These are phyloP conservation scores for Drosophila helvetica DNA, from an alignment of 2,888 invertebrate species.

Conservation along the genomic window DNA sequence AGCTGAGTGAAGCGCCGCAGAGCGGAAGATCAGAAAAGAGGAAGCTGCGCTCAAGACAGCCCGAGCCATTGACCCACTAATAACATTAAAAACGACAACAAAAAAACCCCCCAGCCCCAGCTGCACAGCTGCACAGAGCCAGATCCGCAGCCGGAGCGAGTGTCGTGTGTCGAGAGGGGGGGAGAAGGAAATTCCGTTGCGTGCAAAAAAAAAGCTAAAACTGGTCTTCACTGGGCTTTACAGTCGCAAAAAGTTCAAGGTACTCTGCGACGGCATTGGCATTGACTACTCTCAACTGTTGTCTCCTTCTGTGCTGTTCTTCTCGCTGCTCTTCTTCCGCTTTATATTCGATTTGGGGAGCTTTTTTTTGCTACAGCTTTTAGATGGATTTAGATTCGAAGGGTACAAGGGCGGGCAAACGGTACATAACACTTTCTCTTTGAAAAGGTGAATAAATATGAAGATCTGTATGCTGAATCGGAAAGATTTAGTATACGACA, in stretches of 20 bases:
- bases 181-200: background rate
- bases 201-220: constrained; percentile 21
- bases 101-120: background rate
- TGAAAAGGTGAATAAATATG: too few relatives aligned
- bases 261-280: constrained; percentile 15
- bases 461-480: too few relatives aligned
- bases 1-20: background rate
- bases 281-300: background rate
- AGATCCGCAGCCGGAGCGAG: background rate
- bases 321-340: background rate
- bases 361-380: too few relatives aligned
- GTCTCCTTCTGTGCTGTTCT: constrained; percentile 1
- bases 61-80: background rate
- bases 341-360: background rate
- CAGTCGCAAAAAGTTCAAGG: constrained; percentile 33
- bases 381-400: too few relatives aligned
- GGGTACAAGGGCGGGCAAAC: too few relatives aligned
- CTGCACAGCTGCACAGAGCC: background rate
- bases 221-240: constrained; percentile 29
- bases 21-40: background rate
- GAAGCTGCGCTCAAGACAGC: background rate
- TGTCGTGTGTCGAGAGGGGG: background rate
- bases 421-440: too few relatives aligned
- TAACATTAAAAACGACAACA: background rate
- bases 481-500: too few relatives aligned